These are phyloP conservation scores for Sebastes matsubarae DNA, from an alignment of 2,797 vertebrate genomes.

Conservation along the genomic window DNA sequence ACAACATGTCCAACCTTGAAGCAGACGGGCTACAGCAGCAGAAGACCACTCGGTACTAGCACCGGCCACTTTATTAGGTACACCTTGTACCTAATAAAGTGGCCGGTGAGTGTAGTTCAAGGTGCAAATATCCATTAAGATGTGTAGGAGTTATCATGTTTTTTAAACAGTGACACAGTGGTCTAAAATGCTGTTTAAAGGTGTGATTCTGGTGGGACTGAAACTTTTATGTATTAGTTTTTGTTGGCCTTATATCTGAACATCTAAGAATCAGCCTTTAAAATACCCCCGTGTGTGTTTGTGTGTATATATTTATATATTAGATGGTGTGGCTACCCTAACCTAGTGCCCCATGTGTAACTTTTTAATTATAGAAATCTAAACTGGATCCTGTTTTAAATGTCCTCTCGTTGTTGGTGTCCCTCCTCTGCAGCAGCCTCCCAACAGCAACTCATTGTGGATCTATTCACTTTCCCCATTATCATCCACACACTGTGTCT, in stretches of 20 bases:
- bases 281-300: not conserved
- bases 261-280: not conserved
- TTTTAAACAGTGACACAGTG: not conserved
- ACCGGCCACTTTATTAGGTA: too few species aligned
- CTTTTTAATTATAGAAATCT: not conserved
- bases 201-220: not conserved
- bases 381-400: not conserved
- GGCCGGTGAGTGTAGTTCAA: too few species aligned
- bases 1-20: too few species aligned
- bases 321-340: not conserved
- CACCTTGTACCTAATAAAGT: too few species aligned
- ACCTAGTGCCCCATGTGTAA: fast-evolving
- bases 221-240: not conserved
- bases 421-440: slow-evolving; percentile 14
- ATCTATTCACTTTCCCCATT: slow-evolving; percentile 47
- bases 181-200: not conserved
- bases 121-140: not conserved
- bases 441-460: slow-evolving; percentile 27
- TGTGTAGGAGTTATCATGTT: not conserved
- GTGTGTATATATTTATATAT: not conserved
- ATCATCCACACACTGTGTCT: slow-evolving; percentile 48
- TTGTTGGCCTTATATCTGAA: not conserved
- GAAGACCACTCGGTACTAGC: too few species aligned
- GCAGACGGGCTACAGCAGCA: too few species aligned
- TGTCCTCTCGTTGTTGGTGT: not conserved